These are phyloP conservation scores for Oeneis ivallda DNA, from an alignment of 2,888 invertebrate genomes.

Conservation along the genomic window DNA sequence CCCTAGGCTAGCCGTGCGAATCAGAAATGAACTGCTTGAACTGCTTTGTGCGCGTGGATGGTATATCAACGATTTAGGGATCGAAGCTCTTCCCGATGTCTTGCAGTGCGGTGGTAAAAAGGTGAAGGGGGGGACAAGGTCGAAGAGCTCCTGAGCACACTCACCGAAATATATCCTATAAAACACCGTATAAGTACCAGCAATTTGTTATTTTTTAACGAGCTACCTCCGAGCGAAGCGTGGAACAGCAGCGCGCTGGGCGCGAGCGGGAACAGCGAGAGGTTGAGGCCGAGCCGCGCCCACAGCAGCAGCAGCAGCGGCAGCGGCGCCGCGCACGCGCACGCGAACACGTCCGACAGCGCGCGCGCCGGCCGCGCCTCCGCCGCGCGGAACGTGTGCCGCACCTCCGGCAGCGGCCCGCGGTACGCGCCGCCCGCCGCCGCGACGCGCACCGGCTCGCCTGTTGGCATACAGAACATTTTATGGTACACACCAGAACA, in stretches of 20 bases:
- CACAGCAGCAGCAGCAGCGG: conserved; percentile 92
- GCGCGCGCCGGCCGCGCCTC: conserved; percentile 94
- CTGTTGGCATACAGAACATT: background rate
- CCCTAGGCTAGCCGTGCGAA: no score
- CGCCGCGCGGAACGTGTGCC: conserved; percentile 94
- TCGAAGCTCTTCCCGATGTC: no score
- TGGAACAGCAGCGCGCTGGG: conserved; percentile 95
- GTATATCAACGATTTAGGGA: no score
- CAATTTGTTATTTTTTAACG: no score
- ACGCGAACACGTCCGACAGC: conserved; percentile 95
- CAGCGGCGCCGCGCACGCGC: conserved; percentile 90
- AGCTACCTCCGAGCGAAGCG: conserved; percentile 88
- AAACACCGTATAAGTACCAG: no score
- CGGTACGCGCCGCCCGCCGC: conserved; percentile 41
- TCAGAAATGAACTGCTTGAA: no score
- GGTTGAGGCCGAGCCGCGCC: conserved; percentile 92
- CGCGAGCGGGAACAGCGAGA: conserved; percentile 89
- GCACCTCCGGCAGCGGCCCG: conserved; percentile 82
- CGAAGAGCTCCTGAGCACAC: no score
- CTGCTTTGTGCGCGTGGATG: no score
- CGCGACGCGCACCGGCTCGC: conserved; percentile 8
- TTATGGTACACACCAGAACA: no score
- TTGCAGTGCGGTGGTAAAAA: no score
- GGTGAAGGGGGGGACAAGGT: no score
- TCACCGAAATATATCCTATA: no score